Evolutionary conservation across 2,888 invertebrate species (phyloP), one percentile per base, ranked within the genome.

Genomic region (Melanargia galathea): DNA sequence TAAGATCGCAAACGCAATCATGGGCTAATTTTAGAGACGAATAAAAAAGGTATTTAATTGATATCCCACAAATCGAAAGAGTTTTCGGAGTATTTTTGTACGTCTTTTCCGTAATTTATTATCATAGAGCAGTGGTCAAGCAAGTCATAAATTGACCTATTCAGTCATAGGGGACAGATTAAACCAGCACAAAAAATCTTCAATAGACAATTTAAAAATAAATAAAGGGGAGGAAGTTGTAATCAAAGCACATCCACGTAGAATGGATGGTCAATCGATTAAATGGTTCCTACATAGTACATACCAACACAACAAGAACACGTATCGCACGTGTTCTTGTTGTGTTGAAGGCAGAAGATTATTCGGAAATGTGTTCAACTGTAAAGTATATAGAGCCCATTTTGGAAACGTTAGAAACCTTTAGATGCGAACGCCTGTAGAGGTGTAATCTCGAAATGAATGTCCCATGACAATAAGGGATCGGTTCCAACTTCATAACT

Each of bases 261-360:
- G 78, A 79, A 82, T 82, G 83, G 81, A 79, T 82, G 84, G 84
- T 82, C 87, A 87, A 87, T 86, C 85, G 83, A 85, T 86, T 84
- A 82, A 81, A 83, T 81, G 77, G 78, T 75, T 72, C 73, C 73
- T 73, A 70, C 22, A 8, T 43, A 35, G 1, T 35, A 38, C 71
- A 73, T 77, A 76, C 72, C 68, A 74, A 77, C 72, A 72, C 72
- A 52, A 73, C 72, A 69, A 62, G 72, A 67, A 68, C 72, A 73
- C 73, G 72, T 74, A n/a, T n/a, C n/a, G n/a, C n/a, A n/a, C n/a
- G n/a, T n/a, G n/a, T n/a, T n/a, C n/a, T n/a, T n/a, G n/a, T n/a
- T n/a, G 73, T 64, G 57, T 20, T 64, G 52, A 52, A n/a, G n/a
- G n/a, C 43, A 57, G 26, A 24, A 40, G 46, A 20, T 35, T 38